A percentile compares a stretch with the other conserved stretches of the same genome.
phyloP scores from a whole-genome alignment of 2,113 vertebrate species.

The Dromaius novaehollandiae region DNA sequence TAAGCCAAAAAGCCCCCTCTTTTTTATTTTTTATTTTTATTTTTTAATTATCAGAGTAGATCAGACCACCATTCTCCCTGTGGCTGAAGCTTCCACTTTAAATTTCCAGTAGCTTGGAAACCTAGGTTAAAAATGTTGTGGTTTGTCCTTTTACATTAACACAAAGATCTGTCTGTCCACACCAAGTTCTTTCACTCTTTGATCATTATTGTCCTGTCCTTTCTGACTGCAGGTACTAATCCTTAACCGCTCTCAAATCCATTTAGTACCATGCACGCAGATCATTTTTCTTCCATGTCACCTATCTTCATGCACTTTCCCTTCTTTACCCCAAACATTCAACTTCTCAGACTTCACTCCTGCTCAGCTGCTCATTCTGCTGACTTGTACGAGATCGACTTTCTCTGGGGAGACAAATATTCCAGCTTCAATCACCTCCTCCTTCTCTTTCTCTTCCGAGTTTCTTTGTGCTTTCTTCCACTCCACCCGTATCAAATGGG shows the following conservation, averaged over 20 bases:
- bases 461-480: not conserved
- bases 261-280: not conserved
- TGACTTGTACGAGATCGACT: not conserved
- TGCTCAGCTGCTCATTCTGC: not conserved
- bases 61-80: not conserved
- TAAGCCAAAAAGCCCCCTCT: not conserved
- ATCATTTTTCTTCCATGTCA: not conserved
- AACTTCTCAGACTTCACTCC: not conserved
- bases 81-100: not conserved
- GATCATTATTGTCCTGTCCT: not conserved
- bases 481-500: not conserved
- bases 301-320: not conserved
- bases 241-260: not conserved
- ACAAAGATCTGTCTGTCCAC: not conserved
- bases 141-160: not conserved
- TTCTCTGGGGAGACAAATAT: not conserved
- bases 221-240: not conserved
- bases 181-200: not conserved
- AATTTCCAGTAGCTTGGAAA: not conserved
- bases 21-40: not conserved
- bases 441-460: not conserved
- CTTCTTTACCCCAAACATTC: not conserved
- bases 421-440: not conserved
- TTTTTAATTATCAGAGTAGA: not conserved
- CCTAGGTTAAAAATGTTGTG: accelerated